Conservation (phyloP, 2,888 invertebrate genomes). For the Smittia aterrima region DNA sequence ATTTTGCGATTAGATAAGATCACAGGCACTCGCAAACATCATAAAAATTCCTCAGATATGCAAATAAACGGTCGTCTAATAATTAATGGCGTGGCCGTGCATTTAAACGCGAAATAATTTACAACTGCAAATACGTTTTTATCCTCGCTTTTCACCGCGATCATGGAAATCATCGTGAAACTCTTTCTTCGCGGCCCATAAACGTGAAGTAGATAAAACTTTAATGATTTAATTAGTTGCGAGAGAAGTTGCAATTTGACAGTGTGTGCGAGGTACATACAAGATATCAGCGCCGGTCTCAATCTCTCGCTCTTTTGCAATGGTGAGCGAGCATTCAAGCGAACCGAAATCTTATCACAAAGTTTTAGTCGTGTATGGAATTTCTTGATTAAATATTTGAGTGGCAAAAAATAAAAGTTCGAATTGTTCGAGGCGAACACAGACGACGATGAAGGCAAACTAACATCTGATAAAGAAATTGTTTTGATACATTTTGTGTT, state of each 20-base stretch:
- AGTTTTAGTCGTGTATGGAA: constrained; percentile 23
- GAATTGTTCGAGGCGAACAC: neutral
- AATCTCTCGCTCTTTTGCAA: neutral
- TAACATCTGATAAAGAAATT: constrained; percentile 11
- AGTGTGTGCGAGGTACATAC: too few relatives aligned
- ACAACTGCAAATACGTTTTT: neutral
- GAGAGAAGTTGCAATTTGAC: neutral
- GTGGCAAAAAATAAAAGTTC: constrained; percentile 24
- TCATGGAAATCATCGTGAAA: neutral
- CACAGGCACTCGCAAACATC: constrained; percentile 30
- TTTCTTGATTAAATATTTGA: constrained; percentile 41
- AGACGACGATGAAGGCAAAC: neutral
- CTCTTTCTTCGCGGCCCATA: neutral
- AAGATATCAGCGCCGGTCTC: neutral
- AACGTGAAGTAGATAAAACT: neutral
- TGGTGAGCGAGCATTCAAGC: neutral
- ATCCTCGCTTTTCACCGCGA: neutral
- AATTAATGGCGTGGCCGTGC: neutral
- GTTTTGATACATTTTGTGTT: neutral
- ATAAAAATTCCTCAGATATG: constrained; percentile 38
- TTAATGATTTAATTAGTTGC: neutral
- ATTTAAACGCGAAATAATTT: constrained; percentile 11
- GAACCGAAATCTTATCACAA: constrained; percentile 24
- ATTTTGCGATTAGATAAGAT: neutral
- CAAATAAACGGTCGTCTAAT: constrained; percentile 26